Evolutionary conservation across 2,113 vertebrate genomes (phyloP), one percentile per base, ranked within the genome.

Genomic region (Ariopsis seemanni): DNA sequence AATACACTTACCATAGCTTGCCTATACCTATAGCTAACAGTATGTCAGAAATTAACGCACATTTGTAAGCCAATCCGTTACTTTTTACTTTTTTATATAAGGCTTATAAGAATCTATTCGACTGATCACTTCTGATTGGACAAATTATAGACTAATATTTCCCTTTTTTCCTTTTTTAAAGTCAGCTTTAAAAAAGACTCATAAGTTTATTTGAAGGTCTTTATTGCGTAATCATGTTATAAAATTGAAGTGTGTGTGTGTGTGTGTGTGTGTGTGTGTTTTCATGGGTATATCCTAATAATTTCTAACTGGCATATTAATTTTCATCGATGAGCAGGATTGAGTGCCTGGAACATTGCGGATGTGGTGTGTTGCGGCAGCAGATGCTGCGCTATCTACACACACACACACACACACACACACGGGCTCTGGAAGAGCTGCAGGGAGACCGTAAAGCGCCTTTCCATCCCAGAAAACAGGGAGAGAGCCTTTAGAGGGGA

Each of bases 381-480:
- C 94, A 95, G 95, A 96, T 95, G 94, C 94, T 96, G 93, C 93
- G 93, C 92, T 94, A 95, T 94, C 93, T 93, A 95, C 95, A 94
- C 91, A 91, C 90, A 88, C 62, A 58, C 63, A 81, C 53, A 60
- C 52, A 42, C 48, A 90, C 91, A 91, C 90, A 88, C 88, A 83
- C 65, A 88, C 88, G 89, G 60, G 89, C 92, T 15, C 53, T 20
- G 2, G 27, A 81, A 62, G n/a, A 82, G 79, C 57, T 82, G 79
- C 57, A 62, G 57, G 57, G 30, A 62, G 34, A 42, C 48, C 57
- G 20, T 25, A 48, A 18, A 62, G 34, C 30, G 57, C 58, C 58
- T 82, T 48, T 82, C 57, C 79, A 82, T 82, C 79, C 57, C 30
- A 62, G 58, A 82, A 62, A 60, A 60, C 57, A 82, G 15, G 63